Conservation (phyloP, 2,113 vertebrate species). For the Ammodytes dubius region DNA sequence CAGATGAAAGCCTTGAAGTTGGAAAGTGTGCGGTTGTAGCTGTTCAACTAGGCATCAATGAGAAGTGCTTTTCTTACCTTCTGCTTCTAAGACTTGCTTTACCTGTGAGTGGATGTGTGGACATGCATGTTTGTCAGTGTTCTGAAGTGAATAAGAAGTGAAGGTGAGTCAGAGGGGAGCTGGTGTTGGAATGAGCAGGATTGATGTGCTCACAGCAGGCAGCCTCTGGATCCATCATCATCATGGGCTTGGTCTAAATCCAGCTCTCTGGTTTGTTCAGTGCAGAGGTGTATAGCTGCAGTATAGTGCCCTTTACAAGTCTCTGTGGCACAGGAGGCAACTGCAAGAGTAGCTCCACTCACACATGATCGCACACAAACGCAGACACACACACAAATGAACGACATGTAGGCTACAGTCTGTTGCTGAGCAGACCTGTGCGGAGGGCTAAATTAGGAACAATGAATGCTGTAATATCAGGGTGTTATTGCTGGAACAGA, state of each 20-base stretch:
- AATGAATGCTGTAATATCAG: slow-evolving; percentile 45
- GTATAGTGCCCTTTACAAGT: slow-evolving; percentile 63
- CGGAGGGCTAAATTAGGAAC: slow-evolving; percentile 67
- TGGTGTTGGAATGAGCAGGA: slow-evolving; percentile 71
- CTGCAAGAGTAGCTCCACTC: slow-evolving; percentile 41
- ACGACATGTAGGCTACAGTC: not conserved
- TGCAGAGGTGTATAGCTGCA: slow-evolving; percentile 40
- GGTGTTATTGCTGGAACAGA: slow-evolving; percentile 25
- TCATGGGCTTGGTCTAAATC: slow-evolving; percentile 59
- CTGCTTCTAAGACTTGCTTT: slow-evolving; percentile 32
- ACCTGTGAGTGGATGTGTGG: slow-evolving; percentile 48
- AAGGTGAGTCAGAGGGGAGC: slow-evolving; percentile 78
- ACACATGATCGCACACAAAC: slow-evolving; percentile 9
- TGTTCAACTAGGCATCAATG: not conserved
- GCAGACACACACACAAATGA: not conserved
- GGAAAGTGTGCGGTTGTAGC: not conserved
- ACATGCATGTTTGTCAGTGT: slow-evolving; percentile 46
- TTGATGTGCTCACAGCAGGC: slow-evolving; percentile 76
- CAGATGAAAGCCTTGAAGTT: not conserved
- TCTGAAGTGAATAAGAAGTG: slow-evolving; percentile 69
- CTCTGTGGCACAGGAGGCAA: slow-evolving; percentile 50
- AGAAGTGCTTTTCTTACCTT: slow-evolving; percentile 18
- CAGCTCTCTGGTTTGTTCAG: slow-evolving; percentile 51
- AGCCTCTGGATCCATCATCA: slow-evolving; percentile 66
- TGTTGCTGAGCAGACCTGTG: slow-evolving; percentile 71